Percentiles rank a stretch among this genome's conserved stretches.
These are phyloP conservation scores for Microctenopoma lineatum DNA, from an alignment of 2,797 vertebrate species.

Conservation along the genomic window DNA sequence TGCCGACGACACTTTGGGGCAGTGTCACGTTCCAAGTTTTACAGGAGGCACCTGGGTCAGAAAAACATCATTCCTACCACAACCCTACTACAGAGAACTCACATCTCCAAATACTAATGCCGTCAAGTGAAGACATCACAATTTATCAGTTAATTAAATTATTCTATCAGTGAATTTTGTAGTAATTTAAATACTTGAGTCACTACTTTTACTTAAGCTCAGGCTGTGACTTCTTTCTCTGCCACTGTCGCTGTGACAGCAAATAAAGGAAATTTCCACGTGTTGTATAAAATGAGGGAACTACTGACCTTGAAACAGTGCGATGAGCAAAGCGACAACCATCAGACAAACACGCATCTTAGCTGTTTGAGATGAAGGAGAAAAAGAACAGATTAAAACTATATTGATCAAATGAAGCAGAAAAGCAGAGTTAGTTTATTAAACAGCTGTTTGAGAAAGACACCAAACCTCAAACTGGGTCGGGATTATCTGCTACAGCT, in stretches of 20 bases:
- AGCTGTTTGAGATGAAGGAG: neutral
- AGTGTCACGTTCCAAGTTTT: slow-evolving; percentile 1
- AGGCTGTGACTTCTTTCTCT: no score
- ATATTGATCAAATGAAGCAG: neutral
- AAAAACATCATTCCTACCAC: no score
- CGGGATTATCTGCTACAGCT: neutral
- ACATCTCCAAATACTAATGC: no score
- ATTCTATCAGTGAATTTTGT: no score
- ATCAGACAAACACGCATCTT: slow-evolving; percentile 10
- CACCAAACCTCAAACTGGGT: no score
- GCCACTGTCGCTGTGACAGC: neutral
- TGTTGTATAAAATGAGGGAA: slow-evolving; percentile 1
- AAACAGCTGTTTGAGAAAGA: no score
- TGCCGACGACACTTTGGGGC: slow-evolving; percentile 20
- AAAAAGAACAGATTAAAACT: neutral
- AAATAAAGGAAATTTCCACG: neutral
- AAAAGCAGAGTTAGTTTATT: neutral
- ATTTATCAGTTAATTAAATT: no score
- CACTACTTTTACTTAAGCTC: no score
- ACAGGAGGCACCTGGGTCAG: slow-evolving; percentile 19
- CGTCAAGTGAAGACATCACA: no score
- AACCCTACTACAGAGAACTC: no score
- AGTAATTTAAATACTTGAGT: no score
- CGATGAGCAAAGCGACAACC: slow-evolving; percentile 1
- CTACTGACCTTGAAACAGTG: slow-evolving; percentile 35